Base-by-base conservation (phyloP, 2,113 vertebrate genomes). In the Agelaius tricolor region DNA sequence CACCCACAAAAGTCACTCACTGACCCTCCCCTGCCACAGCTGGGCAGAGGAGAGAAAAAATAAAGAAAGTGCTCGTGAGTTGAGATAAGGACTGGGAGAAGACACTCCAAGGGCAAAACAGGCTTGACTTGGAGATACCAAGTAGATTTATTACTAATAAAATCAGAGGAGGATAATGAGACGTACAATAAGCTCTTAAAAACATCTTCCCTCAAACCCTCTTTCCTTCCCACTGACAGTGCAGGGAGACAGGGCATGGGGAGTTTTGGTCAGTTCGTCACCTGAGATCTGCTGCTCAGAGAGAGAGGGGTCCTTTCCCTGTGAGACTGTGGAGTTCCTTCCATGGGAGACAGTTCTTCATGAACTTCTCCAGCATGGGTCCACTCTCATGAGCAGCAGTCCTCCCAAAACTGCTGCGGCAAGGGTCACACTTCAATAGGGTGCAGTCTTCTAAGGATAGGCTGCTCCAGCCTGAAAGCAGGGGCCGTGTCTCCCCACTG, bases 351-450 rank as follows among this genome's bases (percentile, higher is more conserved):
- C 30, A 61, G 19, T 43, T 61, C 55, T 61, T 14, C 4, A 5
- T 9, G 2, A 69, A 51, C 44, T 59, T n/a, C 30, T 69, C 30
- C 30, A 19, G 19, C 4, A 7, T 41, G 21, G 33, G 0, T 57
- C 27, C 27, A 55, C 4, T 67, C 20, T 66, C 20, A 37, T 0
- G 2, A 37, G 41, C 15, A 59, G 24, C 54, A 61, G 44, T 69
- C 54, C 19, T 51, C 15, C 19, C 24, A 59, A 49, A 82, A 58
- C n/a, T 39, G 17, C n/a, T 21, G n/a, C 2, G 1, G 10, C 2
- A 0, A 55, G 27, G 51, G 6, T 39, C 52, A 67, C 27, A 47
- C 13, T 39, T 67, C 41, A n/a, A 57, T 0, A 0, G 26, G 10
- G 21, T 47, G 41, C 41, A 67, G n/a, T 57, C 16, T 33, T 37